Percentiles rank a stretch among this genome's conserved stretches.
These are phyloP conservation scores for Propithecus perrieri DNA, from an alignment of 2,797 vertebrate species.

Conservation along the genomic window DNA sequence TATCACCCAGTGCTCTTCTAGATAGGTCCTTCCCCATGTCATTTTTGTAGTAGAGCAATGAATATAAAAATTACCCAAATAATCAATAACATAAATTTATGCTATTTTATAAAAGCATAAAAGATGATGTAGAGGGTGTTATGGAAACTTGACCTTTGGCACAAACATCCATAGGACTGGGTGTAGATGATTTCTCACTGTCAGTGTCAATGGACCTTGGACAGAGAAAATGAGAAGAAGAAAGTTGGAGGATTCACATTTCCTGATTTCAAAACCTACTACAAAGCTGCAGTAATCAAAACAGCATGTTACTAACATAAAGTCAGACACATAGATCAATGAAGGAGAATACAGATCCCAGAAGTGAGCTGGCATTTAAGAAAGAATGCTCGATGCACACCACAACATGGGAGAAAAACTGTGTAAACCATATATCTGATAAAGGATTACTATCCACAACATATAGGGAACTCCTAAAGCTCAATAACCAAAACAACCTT, in stretches of 20 bases:
- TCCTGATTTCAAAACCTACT: not conserved
- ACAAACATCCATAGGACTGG: not conserved
- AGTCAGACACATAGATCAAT: not conserved
- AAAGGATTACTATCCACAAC: not conserved
- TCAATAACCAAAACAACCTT: not conserved
- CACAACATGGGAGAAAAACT: not conserved
- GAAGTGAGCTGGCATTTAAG: not conserved
- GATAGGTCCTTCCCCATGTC: not conserved
- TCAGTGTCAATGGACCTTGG: no score
- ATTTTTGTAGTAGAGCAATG: not conserved
- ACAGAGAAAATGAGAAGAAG: not conserved
- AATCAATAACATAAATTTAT: not conserved
- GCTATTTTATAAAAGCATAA: no score
- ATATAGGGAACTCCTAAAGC: not conserved
- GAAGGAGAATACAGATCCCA: not conserved
- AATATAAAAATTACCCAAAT: not conserved
- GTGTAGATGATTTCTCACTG: not conserved
- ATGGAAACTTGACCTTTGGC: not conserved
- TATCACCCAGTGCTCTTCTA: not conserved
- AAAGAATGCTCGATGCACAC: not conserved
- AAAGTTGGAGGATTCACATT: not conserved
- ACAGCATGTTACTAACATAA: not conserved
- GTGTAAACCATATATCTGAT: not conserved
- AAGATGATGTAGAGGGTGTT: accelerated
- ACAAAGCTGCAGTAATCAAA: not conserved